A percentile compares a stretch with the other conserved stretches of the same genome.
phyloP scores from a whole-genome alignment of 92 coral and sea anemone species.

The Meandrina meandrites region DNA sequence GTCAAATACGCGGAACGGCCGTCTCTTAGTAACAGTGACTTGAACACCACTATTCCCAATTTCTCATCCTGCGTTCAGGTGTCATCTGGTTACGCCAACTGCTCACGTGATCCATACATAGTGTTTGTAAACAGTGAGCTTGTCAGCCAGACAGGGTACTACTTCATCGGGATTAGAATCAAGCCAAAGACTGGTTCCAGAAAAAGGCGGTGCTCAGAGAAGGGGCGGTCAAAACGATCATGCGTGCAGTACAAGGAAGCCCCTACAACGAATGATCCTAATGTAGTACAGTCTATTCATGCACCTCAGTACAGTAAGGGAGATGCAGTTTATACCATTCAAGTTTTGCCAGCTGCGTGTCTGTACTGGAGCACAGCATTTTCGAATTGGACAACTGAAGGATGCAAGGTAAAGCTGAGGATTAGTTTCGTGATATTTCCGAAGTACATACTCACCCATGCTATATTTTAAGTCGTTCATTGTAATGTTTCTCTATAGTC shows the following conservation, averaged over 20 bases:
- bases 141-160: slow-evolving; percentile 17
- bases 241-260: slow-evolving; percentile 34
- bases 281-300: neutral
- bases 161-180: slow-evolving; percentile 8
- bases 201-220: slow-evolving; percentile 13
- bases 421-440: neutral
- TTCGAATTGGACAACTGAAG: slow-evolving; percentile 47
- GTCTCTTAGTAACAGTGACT: slow-evolving; percentile 26
- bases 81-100: slow-evolving; percentile 24
- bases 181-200: neutral
- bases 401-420: slow-evolving; percentile 47
- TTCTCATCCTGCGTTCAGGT: neutral
- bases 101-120: slow-evolving; percentile 38
- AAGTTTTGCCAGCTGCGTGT: slow-evolving; percentile 55
- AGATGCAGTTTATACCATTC: slow-evolving; percentile 35
- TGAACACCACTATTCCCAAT: slow-evolving; percentile 29
- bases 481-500: too few relatives aligned
- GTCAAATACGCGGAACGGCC: slow-evolving; percentile 37
- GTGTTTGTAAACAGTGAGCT: slow-evolving; percentile 25
- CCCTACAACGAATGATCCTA: neutral
- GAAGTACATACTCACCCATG: too few relatives aligned
- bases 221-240: slow-evolving; percentile 23
- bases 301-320: slow-evolving; percentile 7
- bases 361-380: slow-evolving; percentile 48
- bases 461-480: too few relatives aligned